A percentile compares a stretch with the other conserved stretches of the same genome.
These are phyloP conservation scores for Equus quagga DNA, from an alignment of 2,113 vertebrate genomes.

Conservation along the genomic window DNA sequence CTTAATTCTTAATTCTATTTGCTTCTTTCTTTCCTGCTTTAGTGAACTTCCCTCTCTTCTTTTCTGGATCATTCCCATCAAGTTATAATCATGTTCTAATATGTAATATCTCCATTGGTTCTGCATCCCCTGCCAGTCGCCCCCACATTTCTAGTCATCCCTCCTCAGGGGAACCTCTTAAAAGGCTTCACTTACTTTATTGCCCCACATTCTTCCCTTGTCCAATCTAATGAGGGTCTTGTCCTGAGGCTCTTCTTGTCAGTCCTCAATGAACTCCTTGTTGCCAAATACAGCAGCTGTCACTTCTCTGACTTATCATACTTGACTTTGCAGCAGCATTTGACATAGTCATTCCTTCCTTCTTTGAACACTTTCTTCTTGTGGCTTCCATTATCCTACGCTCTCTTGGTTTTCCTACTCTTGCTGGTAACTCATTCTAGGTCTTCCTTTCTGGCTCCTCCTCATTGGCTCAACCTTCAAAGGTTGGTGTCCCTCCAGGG, in stretches of 20 bases:
- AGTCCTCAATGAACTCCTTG: not conserved
- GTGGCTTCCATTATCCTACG: not conserved
- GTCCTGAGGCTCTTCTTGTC: not conserved
- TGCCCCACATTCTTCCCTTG: not conserved
- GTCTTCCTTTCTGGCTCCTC: not conserved
- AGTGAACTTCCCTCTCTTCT: not conserved
- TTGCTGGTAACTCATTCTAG: not conserved
- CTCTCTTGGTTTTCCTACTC: not conserved
- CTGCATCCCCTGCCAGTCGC: not conserved
- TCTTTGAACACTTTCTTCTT: not conserved
- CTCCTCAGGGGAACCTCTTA: conserved; percentile 43
- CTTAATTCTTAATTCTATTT: conserved; percentile 7
- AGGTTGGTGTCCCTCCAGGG: not conserved
- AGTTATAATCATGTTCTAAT: not conserved
- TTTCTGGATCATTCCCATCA: not conserved
- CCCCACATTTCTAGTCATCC: not conserved
- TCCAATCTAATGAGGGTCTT: not conserved
- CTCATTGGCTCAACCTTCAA: not conserved
- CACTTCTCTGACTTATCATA: not conserved
- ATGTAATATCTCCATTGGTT: not conserved
- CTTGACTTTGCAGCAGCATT: not conserved
- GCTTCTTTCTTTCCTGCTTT: not conserved
- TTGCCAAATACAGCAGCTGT: not conserved
- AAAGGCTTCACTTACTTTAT: not conserved
- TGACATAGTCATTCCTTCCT: not conserved